Evolutionary conservation across 2,888 invertebrate genomes (phyloP).

Genomic region (Papilio elwesi): DNA sequence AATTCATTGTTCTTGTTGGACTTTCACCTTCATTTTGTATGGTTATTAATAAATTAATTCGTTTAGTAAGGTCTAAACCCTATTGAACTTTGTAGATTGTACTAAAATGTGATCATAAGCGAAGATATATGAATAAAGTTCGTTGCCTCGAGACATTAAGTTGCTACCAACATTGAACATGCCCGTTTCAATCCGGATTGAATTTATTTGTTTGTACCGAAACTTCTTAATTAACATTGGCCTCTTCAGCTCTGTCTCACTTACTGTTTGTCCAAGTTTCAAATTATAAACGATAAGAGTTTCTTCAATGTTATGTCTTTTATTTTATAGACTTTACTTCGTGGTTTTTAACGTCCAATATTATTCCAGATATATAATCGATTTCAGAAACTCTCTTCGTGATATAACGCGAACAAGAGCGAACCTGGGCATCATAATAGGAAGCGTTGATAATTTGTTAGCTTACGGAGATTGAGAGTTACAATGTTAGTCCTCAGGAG

Average conservation of each 20-base stretch:
- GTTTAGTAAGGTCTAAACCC: background rate
- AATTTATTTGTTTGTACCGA: conserved; percentile 3
- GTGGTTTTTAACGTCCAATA: too few species aligned
- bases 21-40: too few species aligned
- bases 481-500: too few species aligned
- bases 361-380: too few species aligned
- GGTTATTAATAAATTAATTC: background rate
- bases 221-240: conserved; percentile 9
- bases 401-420: too few species aligned
- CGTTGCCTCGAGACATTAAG: conserved; percentile 1
- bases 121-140: conserved; percentile 9
- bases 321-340: too few species aligned
- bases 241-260: background rate
- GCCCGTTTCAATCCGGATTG: conserved; percentile 8
- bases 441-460: too few species aligned
- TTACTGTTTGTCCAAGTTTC: background rate
- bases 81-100: background rate
- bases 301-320: too few species aligned
- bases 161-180: background rate
- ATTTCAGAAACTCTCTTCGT: too few species aligned
- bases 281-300: background rate
- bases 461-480: too few species aligned
- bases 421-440: too few species aligned
- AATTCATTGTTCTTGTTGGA: too few species aligned
- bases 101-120: background rate